These are phyloP conservation scores for Pyxicephalus adspersus DNA, from an alignment of 2,113 vertebrate species.

Conservation along the genomic window DNA sequence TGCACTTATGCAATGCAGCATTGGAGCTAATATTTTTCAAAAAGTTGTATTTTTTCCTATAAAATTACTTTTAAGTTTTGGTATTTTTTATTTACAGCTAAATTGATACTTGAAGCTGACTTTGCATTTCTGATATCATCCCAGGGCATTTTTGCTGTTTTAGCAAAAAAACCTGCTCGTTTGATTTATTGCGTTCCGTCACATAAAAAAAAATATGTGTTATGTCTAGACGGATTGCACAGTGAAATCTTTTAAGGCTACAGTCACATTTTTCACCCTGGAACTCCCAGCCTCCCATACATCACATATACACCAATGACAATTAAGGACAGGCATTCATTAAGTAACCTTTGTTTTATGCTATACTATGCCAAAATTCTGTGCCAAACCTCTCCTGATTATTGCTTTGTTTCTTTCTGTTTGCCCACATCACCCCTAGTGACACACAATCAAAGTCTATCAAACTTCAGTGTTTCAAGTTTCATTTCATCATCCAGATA, in stretches of 20 bases:
- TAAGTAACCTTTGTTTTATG: slow-evolving; percentile 29
- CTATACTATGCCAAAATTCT: background rate
- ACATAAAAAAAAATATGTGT: background rate
- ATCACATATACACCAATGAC: slow-evolving; percentile 22
- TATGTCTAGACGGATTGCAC: slow-evolving; percentile 18
- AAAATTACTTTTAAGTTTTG: background rate
- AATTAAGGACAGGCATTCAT: slow-evolving; percentile 38
- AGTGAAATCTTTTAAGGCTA: background rate
- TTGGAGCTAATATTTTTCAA: no score
- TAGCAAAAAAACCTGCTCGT: slow-evolving; percentile 1
- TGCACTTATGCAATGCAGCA: no score
- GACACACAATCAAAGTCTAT: slow-evolving; percentile 48
- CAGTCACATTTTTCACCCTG: background rate
- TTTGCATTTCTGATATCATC: background rate
- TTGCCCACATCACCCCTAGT: slow-evolving; percentile 48
- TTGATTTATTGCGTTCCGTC: slow-evolving; percentile 18
- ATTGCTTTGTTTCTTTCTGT: slow-evolving; percentile 45
- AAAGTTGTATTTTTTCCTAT: no score
- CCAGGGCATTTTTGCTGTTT: background rate
- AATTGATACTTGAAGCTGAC: background rate
- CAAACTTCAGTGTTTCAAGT: slow-evolving; percentile 37
- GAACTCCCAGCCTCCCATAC: background rate
- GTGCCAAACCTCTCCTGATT: slow-evolving; percentile 13
- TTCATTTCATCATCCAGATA: slow-evolving; percentile 51
- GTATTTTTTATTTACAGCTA: background rate